Evolutionary conservation across 2,797 vertebrate species (phyloP).

Genomic region (Melanotaenia nigrans): DNA sequence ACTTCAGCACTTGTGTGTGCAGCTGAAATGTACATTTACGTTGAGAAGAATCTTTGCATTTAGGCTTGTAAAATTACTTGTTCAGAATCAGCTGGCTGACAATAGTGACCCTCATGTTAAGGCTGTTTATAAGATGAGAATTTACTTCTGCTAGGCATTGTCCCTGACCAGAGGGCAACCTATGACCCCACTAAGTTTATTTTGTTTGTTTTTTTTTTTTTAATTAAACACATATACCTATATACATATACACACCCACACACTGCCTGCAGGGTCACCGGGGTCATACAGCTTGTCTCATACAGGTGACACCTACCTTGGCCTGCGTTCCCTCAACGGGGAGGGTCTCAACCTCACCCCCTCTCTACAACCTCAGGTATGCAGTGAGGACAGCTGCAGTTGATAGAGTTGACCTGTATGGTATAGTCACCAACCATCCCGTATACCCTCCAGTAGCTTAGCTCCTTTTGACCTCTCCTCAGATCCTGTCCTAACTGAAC

Average conservation of each 20-base stretch:
- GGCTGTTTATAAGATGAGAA: slow-evolving; percentile 20
- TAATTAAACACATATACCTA: slow-evolving; percentile 50
- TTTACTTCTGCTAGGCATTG: slow-evolving; percentile 12
- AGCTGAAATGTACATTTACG: neutral
- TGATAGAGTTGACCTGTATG: slow-evolving; percentile 68
- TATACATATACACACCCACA: slow-evolving; percentile 26
- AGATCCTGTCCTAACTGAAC: slow-evolving; percentile 52
- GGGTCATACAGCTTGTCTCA: slow-evolving; percentile 87
- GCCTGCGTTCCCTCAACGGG: slow-evolving; percentile 85
- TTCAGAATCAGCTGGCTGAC: slow-evolving; percentile 11
- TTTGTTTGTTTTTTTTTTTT: slow-evolving; percentile 8
- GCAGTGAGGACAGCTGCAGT: slow-evolving; percentile 72
- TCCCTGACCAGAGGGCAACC: slow-evolving; percentile 40
- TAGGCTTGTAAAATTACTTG: neutral
- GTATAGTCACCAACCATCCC: slow-evolving; percentile 49
- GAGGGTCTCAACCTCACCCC: slow-evolving; percentile 81
- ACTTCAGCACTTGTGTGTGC: slow-evolving; percentile 4
- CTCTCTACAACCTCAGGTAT: slow-evolving; percentile 87
- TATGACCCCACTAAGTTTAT: slow-evolving; percentile 44
- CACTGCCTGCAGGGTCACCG: slow-evolving; percentile 82
- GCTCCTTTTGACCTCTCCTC: slow-evolving; percentile 53
- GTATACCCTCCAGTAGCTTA: slow-evolving; percentile 56
- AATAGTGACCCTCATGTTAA: neutral
- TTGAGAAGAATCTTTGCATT: neutral
- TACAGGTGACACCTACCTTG: slow-evolving; percentile 83